A percentile compares a stretch with the other conserved stretches of the same genome.
phyloP scores from a whole-genome alignment of 2,797 vertebrate species.

The Potorous gilbertii region DNA sequence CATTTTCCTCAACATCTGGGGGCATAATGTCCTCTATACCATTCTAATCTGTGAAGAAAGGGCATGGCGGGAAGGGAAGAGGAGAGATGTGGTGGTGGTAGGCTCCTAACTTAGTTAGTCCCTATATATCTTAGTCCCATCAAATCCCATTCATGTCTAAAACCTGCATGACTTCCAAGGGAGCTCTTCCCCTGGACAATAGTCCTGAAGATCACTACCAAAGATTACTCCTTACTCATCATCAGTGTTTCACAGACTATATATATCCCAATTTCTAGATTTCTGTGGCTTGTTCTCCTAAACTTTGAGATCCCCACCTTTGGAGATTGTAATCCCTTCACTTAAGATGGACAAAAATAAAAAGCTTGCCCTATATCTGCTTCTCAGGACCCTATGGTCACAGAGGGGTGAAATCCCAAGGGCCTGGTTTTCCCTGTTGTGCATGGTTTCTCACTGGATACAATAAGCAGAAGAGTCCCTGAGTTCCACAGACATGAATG shows the following conservation, averaged over 20 bases:
- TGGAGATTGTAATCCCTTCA: not conserved
- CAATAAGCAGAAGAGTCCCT: not conserved
- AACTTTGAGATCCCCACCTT: not conserved
- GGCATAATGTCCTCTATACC: not conserved
- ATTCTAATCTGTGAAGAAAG: not conserved
- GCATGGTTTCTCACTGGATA: not conserved
- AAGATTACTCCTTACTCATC: not conserved
- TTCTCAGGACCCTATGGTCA: not conserved
- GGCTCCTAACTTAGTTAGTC: not conserved
- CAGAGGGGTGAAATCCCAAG: not conserved
- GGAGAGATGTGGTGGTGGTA: not conserved
- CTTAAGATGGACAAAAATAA: not conserved
- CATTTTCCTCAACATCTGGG: not conserved
- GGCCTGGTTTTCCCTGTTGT: not conserved
- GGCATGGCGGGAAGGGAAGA: not conserved
- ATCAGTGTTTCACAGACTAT: not conserved
- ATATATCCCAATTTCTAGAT: not conserved
- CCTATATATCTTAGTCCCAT: not conserved
- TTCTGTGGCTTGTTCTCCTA: not conserved
- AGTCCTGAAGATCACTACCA: not conserved
- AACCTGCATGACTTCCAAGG: not conserved
- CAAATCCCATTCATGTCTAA: not conserved
- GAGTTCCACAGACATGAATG: not conserved
- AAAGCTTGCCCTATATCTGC: not conserved
- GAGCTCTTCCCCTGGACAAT: not conserved